Base-by-base conservation (phyloP, 2,797 vertebrate genomes). In the Propithecus perrieri region DNA sequence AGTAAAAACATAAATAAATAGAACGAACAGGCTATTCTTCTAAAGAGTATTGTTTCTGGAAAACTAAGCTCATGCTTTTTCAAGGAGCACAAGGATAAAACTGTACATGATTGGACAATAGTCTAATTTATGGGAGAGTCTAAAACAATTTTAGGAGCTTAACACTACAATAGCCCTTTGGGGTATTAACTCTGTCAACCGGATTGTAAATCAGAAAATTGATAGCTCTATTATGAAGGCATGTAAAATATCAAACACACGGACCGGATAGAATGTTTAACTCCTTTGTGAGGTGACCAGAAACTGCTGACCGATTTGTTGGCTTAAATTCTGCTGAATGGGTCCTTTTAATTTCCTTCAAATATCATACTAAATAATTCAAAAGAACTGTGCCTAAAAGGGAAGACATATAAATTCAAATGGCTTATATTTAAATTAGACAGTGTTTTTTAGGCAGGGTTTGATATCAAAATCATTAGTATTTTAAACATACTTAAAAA, bases 81-180 rank as follows among this genome's bases (percentile, higher is more conserved):
- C 69, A 96, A 59, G 59, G 88, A 95, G 43, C 71, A 94, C 43
- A 65, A 26, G 78, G 15, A 74, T 89, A 96, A 93, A 89, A 97
- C 92, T 85, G 41, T 67, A 50, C 46, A 72, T 96, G 92, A 98
- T 97, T 86, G 48, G 92, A 26, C 76, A 95, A 72, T 35, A 41
- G 57, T 88, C 65, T 97, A 96, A 98, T 97, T 95, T 96, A 97
- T 93, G 78, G 80, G 48, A 88, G 94, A 98, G 97, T 67, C 92
- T 97, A 97, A 98, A 97, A 89, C 75, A 98, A 97, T 98, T 98
- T 97, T 97, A 97, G 79, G 85, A 97, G 81, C 67, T 97, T 98
- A 96, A 97, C 91, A 95, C 92, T 96, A 89, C 38, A 85, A 41
- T 94, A 91, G 83, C 71, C 95, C 76, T 98, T 98, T 97, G 85